A percentile compares a stretch with the other conserved stretches of the same genome.
Conservation (phyloP, 2,113 vertebrate species). For the Micronisus gabar region DNA sequence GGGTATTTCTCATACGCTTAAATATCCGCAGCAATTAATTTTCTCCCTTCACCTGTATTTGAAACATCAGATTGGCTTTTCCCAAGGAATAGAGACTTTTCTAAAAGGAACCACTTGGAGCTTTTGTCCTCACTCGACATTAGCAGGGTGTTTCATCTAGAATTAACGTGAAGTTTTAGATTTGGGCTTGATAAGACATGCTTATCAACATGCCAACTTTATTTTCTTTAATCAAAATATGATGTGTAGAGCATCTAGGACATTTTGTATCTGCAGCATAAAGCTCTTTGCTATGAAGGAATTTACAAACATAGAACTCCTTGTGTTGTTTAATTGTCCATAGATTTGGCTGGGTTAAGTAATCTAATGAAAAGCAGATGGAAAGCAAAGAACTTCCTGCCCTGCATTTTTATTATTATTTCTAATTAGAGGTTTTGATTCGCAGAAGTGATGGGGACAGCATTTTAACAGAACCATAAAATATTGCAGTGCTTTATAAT, state of each 20-base stretch:
- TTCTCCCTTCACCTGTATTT: background rate
- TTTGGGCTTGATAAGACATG: background rate
- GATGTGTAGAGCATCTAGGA: background rate
- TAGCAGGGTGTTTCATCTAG: background rate
- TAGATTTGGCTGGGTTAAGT: background rate
- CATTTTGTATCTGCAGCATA: background rate
- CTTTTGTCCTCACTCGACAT: background rate
- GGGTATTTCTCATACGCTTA: background rate
- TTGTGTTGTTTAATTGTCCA: background rate
- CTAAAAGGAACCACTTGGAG: background rate
- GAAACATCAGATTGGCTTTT: background rate
- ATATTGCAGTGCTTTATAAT: background rate
- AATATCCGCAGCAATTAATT: background rate
- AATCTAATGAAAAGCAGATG: conserved; percentile 51
- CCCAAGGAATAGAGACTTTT: background rate
- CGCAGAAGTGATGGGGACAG: background rate
- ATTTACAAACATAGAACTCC: background rate
- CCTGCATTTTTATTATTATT: background rate
- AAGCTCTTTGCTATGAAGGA: background rate
- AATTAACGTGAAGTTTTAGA: background rate
- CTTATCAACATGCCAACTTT: background rate
- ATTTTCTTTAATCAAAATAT: background rate
- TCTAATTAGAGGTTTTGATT: conserved; percentile 12
- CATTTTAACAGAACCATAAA: background rate
- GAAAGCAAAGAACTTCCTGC: conserved; percentile 6